Base-by-base conservation (phyloP, 2,888 invertebrate genomes). In the Teinopalpus imperialis region DNA sequence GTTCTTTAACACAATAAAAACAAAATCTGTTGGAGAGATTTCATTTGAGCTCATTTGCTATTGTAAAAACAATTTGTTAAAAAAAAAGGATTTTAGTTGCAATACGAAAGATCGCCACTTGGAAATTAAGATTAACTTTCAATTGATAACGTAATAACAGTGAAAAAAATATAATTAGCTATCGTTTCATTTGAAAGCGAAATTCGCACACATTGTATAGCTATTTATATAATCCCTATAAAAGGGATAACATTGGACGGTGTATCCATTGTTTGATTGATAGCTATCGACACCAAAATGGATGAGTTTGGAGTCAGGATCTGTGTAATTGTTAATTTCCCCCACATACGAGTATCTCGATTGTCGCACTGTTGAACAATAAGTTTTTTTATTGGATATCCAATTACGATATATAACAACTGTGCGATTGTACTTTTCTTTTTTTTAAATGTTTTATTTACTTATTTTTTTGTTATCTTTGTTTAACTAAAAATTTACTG, bases 391-490 rank as follows among this genome's bases (percentile, higher is more conserved):
- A 37, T 37, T 18, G 27, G 3, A 10, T 14, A 4, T 36, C 37
- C 37, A 37, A 26, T 37, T 26, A 26, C 18, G 14, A 36, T 27
- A 27, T 36, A 8, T 37, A 37, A 37, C 24, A 26, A 37, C 14
- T 16, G n/a, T 12, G 7, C 34, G 34, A 34, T 34, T 18, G 32
- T 18, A 3, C 10, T 21, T 4, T 4, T 4, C 21, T 2, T 21
- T 6, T 21, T 21, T 21, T 4, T 3, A 18, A 18, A 18, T 7
- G 9, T 32, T 39, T 6, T 20, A 18, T 32, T 32, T 10, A 4
- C 18, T 10, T 18, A 18, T 6, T 18, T 18, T 2, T 32, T 9
- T 9, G 3, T 8, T 9, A 2, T 7, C 14, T 21, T 1, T n/a
- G n/a, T n/a, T n/a, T n/a, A n/a, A n/a, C n/a, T n/a, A n/a, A n/a